These are phyloP conservation scores for Scaptomyza pallida DNA, from an alignment of 1,140 invertebrate genomes.

Conservation along the genomic window DNA sequence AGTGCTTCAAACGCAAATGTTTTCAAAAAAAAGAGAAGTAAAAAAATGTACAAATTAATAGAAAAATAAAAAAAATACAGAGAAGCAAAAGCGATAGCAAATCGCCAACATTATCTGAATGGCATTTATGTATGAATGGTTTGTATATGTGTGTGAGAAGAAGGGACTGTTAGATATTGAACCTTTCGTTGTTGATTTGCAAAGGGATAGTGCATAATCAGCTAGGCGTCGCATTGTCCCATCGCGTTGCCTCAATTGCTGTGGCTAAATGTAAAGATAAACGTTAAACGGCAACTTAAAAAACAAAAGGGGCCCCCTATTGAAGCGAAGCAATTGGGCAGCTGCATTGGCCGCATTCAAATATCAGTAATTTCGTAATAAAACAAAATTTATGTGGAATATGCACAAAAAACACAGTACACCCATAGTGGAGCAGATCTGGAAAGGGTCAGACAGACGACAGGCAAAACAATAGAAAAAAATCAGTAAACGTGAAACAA, in stretches of 20 bases:
- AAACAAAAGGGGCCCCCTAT: background rate
- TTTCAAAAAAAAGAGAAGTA: constrained; percentile 17
- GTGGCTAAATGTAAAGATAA: constrained; percentile 39
- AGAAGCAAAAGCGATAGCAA: constrained; percentile 17
- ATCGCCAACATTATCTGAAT: constrained; percentile 25
- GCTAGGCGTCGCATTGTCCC: constrained; percentile 18
- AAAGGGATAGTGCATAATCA: constrained; percentile 21
- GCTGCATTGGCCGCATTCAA: constrained; percentile 31
- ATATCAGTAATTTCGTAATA: constrained; percentile 74
- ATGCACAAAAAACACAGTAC: constrained; percentile 33
- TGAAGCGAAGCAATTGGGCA: background rate
- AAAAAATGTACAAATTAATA: constrained; percentile 27
- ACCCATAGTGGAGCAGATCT: background rate
- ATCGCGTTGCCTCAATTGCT: background rate
- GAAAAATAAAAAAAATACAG: constrained; percentile 20
- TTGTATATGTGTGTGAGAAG: background rate
- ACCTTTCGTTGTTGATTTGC: background rate
- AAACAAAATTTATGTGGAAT: constrained; percentile 71
- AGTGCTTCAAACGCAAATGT: constrained; percentile 69
- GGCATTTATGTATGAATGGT: constrained; percentile 12
- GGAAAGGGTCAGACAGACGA: constrained; percentile 71
- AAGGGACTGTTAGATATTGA: background rate
- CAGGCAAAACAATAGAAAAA: constrained; percentile 30
- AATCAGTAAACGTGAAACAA: constrained; percentile 25
- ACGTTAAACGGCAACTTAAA: constrained; percentile 61